Evolutionary conservation across 2,113 vertebrate genomes (phyloP).

Genomic region (Panthera tigris): DNA sequence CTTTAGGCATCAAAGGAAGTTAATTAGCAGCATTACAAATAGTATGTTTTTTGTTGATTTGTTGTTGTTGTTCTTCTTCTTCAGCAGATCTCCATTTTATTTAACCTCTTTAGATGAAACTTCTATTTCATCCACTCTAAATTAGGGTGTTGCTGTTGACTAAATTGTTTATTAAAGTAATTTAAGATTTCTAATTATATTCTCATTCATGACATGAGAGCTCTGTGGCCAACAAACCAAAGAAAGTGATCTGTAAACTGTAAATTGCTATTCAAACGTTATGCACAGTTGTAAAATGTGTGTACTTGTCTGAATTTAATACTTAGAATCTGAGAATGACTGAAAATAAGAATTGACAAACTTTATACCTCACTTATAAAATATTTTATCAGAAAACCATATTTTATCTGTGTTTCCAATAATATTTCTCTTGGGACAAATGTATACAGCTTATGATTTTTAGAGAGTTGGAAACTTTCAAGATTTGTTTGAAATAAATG

Average conservation of each 20-base stretch:
- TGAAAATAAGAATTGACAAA: not conserved
- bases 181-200: conserved; percentile 14
- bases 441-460: not conserved
- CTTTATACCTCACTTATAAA: not conserved
- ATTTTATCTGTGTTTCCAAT: not conserved
- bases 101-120: not conserved
- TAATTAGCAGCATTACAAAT: not conserved
- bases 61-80: not conserved
- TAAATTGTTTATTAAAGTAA: not conserved
- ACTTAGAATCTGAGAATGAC: not conserved
- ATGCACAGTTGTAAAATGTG: not conserved
- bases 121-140: not conserved
- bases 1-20: not conserved
- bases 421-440: not conserved
- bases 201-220: not conserved
- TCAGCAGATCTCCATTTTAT: not conserved
- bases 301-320: not conserved
- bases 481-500: not conserved
- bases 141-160: not conserved
- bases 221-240: not conserved
- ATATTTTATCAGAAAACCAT: not conserved
- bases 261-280: not conserved
- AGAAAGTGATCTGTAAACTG: not conserved
- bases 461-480: not conserved
- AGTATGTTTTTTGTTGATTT: not conserved